Evolutionary conservation across 2,888 invertebrate genomes (phyloP).

Genomic region (Aspidiotus destructor): DNA sequence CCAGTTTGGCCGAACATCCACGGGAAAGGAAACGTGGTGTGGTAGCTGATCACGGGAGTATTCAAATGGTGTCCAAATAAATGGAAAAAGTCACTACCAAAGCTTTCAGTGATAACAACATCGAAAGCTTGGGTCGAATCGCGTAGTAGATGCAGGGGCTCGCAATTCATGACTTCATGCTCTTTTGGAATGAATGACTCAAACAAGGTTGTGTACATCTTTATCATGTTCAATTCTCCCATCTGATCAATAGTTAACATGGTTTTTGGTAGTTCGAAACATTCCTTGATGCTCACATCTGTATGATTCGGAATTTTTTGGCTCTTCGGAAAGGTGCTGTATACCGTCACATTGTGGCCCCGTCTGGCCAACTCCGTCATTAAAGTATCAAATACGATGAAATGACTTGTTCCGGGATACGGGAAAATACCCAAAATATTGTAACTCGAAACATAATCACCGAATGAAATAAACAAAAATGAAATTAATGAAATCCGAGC

Average conservation of each 20-base stretch:
- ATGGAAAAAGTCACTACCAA: constrained; percentile 61
- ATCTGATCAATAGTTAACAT: constrained; percentile 6
- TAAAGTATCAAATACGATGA: constrained; percentile 15
- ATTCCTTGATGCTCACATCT: background rate
- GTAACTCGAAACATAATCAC: background rate
- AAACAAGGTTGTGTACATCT: background rate
- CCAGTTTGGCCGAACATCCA: constrained; percentile 44
- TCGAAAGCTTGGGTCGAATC: constrained; percentile 46
- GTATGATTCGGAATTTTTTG: background rate
- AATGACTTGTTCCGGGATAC: constrained; percentile 7
- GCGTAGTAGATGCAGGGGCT: constrained; percentile 12
- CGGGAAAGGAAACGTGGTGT: constrained; percentile 54
- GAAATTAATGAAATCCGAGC: too few relatives aligned
- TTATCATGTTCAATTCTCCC: background rate
- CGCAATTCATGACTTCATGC: constrained; percentile 7
- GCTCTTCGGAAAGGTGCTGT: constrained; percentile 10
- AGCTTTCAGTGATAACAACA: constrained; percentile 57
- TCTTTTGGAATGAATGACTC: constrained; percentile 5
- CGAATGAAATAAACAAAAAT: too few relatives aligned
- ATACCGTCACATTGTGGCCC: constrained; percentile 22
- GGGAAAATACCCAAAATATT: constrained; percentile 23
- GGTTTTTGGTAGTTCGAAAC: background rate
- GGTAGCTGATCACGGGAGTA: constrained; percentile 52
- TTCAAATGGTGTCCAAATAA: constrained; percentile 54
- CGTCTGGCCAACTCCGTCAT: constrained; percentile 13